phyloP scores from a whole-genome alignment of 2,888 invertebrate genomes.

The Rapana venosa region DNA sequence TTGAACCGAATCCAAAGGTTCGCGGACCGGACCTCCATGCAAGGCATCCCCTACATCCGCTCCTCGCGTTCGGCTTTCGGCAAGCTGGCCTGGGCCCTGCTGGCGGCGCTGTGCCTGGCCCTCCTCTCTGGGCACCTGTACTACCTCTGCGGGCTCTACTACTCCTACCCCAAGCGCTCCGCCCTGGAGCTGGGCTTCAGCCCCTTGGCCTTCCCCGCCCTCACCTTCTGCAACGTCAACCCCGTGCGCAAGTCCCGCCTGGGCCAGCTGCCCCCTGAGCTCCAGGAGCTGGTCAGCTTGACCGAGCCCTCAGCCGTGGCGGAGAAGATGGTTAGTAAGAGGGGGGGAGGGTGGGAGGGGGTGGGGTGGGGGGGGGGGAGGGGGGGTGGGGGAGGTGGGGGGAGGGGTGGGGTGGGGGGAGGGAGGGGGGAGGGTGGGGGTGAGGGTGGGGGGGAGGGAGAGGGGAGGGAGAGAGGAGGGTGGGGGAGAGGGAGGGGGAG shows the following conservation, averaged over 20 bases:
- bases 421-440: background rate
- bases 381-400: background rate
- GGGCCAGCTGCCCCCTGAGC: constrained; percentile 3
- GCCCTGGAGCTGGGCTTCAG: constrained; percentile 46
- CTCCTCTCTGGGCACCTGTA: constrained; percentile 59
- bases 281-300: constrained; percentile 23
- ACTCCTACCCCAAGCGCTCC: constrained; percentile 55
- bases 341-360: background rate
- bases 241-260: constrained; percentile 42
- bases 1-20: constrained; percentile 41
- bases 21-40: constrained; percentile 65
- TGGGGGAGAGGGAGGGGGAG: background rate
- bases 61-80: constrained; percentile 54
- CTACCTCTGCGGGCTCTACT: constrained; percentile 55
- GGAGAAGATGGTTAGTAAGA: constrained; percentile 32
- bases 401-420: background rate
- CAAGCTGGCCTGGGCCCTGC: constrained; percentile 56
- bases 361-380: background rate
- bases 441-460: background rate
- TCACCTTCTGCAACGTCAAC: constrained; percentile 54
- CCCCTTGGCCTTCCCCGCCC: constrained; percentile 50
- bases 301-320: constrained; percentile 29
- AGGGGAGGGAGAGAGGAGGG: background rate
- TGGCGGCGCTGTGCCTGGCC: constrained; percentile 53
- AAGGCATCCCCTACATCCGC: constrained; percentile 62